Base-by-base conservation (phyloP, 2,888 invertebrate species). In the Plutella xylostella region DNA sequence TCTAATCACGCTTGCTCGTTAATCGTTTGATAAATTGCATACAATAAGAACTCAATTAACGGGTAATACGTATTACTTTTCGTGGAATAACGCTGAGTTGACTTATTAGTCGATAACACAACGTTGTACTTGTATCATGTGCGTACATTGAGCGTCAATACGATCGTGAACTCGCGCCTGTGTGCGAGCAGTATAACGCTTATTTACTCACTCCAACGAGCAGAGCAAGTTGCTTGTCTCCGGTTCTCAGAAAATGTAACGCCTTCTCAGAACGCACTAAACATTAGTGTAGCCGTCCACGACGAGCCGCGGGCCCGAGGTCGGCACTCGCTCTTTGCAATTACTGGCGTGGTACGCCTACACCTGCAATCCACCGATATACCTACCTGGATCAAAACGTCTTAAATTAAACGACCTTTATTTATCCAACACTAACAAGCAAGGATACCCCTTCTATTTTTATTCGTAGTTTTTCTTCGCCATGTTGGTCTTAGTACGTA, bases 211-310 rank as follows among this genome's bases (percentile, higher is more conserved):
- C 60, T 68, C 67, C 68, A 68, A 68, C 66, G 67, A 70, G 63
- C 63, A 57, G 65, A 71, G 68, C 69, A 68, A 71, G 65, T 77
- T 66, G 72, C 71, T 74, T 79, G 80, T 79, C 79, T 72, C 72
- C 68, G 66, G 63, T 84, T 83, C 79, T 82, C 65, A 69, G 82
- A 85, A 85, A 77, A 73, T 78, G 75, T 82, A 79, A 82, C 77
- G 82, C 80, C 80, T 85, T 85, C 84, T 82, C 65, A 65, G 85
- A 82, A 83, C 71, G 70, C 66, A 74, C 70, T 65, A 69, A 74
- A 39, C 39, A 20, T 22, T 37, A 38, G 21, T 70, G 67, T 69
- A 68, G 66, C 64, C 71, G 71, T 71, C 70, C 71, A 69, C 72
- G 52, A 61, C 63, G 65, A 66, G 63, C 63, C 72, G 70, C 74